These are phyloP conservation scores for Poeciliopsis gracilis DNA, from an alignment of 2,797 vertebrate species.

Conservation along the genomic window DNA sequence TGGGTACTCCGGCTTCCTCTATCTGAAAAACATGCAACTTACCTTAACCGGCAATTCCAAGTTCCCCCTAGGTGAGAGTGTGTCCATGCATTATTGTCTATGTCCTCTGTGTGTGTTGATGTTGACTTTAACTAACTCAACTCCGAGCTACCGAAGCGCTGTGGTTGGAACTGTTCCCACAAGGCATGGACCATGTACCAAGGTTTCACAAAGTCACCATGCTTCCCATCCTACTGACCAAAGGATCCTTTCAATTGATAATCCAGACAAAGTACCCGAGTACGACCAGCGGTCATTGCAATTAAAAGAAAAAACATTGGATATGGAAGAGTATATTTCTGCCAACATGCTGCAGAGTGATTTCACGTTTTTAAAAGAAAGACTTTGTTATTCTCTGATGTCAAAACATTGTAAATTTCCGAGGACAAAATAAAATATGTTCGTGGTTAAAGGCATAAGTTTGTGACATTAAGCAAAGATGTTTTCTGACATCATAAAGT, in stretches of 20 bases:
- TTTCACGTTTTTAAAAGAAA: not conserved
- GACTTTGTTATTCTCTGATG: not conserved
- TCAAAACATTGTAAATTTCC: not conserved
- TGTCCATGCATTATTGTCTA: not conserved
- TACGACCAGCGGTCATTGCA: not conserved
- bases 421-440: not conserved
- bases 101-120: not conserved
- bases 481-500: not conserved
- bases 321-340: not conserved
- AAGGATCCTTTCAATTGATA: not conserved
- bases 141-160: not conserved
- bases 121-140: conserved; percentile 23
- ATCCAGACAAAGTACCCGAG: not conserved
- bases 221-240: not conserved
- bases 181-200: not conserved
- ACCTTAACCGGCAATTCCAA: not conserved
- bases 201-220: not conserved
- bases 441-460: not conserved
- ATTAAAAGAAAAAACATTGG: not conserved
- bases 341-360: not conserved
- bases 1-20: not conserved
- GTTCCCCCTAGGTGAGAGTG: not conserved
- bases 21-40: not conserved
- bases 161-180: not conserved
- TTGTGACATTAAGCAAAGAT: not conserved